Percentiles rank a stretch among this genome's conserved stretches.
phyloP scores from a whole-genome alignment of 2,113 vertebrate species.

The Cyphomyrus discorhynchus region DNA sequence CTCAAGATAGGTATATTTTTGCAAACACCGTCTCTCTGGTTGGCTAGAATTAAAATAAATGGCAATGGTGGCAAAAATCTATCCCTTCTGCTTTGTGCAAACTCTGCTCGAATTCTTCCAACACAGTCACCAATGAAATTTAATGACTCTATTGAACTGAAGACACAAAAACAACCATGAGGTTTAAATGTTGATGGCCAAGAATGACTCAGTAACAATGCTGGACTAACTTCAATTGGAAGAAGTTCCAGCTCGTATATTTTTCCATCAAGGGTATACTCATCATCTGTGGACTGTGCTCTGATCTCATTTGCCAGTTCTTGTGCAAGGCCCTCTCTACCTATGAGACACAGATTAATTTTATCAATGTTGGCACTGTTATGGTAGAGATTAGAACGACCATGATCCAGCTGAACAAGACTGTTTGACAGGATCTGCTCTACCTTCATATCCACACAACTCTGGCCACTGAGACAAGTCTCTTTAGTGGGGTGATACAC shows the following conservation, averaged over 20 bases:
- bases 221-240: constrained; percentile 85
- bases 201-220: constrained; percentile 81
- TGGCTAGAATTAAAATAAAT: constrained; percentile 90
- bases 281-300: constrained; percentile 93
- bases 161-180: constrained; percentile 95
- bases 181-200: constrained; percentile 89
- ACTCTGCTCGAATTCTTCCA: constrained; percentile 85
- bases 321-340: constrained; percentile 90
- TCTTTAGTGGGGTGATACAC: constrained; percentile 98
- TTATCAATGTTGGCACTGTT: constrained; percentile 91
- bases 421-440: constrained; percentile 89
- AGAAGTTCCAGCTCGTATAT: constrained; percentile 95
- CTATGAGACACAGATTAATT: constrained; percentile 93
- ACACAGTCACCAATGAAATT: constrained; percentile 92
- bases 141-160: constrained; percentile 93
- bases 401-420: constrained; percentile 82
- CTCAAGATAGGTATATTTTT: constrained; percentile 93
- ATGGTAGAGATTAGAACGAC: constrained; percentile 83
- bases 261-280: constrained; percentile 96
- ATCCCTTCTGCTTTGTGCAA: constrained; percentile 81
- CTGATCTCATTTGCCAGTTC: constrained; percentile 94
- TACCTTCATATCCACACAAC: constrained; percentile 91
- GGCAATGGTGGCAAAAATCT: constrained; percentile 81
- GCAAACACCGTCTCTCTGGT: constrained; percentile 83
- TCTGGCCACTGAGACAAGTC: constrained; percentile 92